Evolutionary conservation across 2,888 invertebrate species (phyloP).

Genomic region (Dendrolimus pini): DNA sequence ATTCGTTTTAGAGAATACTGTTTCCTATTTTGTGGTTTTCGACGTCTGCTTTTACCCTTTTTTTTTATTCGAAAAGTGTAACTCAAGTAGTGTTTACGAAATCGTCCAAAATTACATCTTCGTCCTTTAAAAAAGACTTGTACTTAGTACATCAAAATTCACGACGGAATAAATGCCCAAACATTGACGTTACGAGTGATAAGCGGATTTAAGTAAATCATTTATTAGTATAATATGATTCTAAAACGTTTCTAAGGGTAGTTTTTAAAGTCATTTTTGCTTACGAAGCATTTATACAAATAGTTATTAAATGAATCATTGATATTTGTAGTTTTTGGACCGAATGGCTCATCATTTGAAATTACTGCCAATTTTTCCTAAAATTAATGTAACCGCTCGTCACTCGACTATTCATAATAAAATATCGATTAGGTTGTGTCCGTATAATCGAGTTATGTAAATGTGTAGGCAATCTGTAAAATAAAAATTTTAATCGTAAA

Average conservation of each 20-base stretch:
- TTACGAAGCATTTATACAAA: no score
- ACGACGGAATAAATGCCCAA: conserved; percentile 31
- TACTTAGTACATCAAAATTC: conserved; percentile 61
- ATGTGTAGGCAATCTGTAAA: conserved; percentile 50
- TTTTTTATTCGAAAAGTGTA: conserved; percentile 23
- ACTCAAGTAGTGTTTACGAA: conserved; percentile 45
- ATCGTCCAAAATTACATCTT: conserved; percentile 73
- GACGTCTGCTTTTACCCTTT: conserved; percentile 39
- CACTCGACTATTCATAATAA: conserved; percentile 35
- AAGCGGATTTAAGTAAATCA: conserved; percentile 4
- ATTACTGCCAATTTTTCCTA: conserved; percentile 10
- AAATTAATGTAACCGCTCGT: conserved; percentile 25
- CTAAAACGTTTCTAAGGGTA: no score
- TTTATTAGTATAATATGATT: no score
- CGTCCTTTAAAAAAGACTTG: conserved; percentile 72
- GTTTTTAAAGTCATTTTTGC: no score
- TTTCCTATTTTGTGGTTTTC: conserved; percentile 32
- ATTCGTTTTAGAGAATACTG: conserved; percentile 20
- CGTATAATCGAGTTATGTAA: conserved; percentile 37
- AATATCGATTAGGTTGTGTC: conserved; percentile 57
- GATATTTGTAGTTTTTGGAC: neutral
- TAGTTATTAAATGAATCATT: no score
- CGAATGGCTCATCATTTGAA: neutral
- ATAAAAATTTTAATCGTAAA: conserved; percentile 27
- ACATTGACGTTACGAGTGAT: conserved; percentile 11